These are phyloP conservation scores for Bombylius discolor DNA, from an alignment of 2,888 invertebrate species.

Conservation along the genomic window DNA sequence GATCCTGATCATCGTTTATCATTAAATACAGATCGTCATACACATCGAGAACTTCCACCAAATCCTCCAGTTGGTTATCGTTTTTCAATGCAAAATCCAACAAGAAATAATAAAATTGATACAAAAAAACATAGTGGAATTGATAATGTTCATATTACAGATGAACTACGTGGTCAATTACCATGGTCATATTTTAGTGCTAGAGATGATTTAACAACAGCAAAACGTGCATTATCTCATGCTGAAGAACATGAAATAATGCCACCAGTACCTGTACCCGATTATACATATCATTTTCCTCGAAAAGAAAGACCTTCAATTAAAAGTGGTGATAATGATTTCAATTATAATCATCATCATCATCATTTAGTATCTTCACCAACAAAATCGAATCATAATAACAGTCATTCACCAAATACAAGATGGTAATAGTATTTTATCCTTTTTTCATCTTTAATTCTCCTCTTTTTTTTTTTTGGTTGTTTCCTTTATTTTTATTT, in stretches of 20 bases:
- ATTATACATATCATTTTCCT: conserved; percentile 41
- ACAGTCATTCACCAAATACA: background rate
- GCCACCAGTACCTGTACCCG: conserved; percentile 48
- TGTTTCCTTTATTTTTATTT: too few relatives aligned
- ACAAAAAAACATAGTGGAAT: background rate
- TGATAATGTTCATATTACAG: conserved; percentile 20
- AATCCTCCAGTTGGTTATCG: background rate
- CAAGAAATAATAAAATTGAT: background rate
- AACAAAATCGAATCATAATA: background rate
- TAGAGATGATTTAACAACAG: conserved; percentile 24
- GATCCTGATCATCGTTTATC: background rate
- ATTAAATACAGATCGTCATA: background rate
- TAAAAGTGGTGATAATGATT: conserved; percentile 4
- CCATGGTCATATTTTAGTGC: conserved; percentile 47
- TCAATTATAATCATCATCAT: background rate
- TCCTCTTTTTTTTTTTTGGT: too few relatives aligned
- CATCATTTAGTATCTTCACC: background rate
- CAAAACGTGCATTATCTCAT: conserved; percentile 32
- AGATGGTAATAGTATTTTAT: background rate
- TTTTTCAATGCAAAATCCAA: background rate
- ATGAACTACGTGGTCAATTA: conserved; percentile 44
- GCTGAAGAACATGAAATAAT: conserved; percentile 38
- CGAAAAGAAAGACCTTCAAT: conserved; percentile 26
- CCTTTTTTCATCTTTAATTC: too few relatives aligned
- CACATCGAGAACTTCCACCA: background rate